These are phyloP conservation scores for Cynodonichthys magdalenae DNA, from an alignment of 2,797 vertebrate species.

Conservation along the genomic window DNA sequence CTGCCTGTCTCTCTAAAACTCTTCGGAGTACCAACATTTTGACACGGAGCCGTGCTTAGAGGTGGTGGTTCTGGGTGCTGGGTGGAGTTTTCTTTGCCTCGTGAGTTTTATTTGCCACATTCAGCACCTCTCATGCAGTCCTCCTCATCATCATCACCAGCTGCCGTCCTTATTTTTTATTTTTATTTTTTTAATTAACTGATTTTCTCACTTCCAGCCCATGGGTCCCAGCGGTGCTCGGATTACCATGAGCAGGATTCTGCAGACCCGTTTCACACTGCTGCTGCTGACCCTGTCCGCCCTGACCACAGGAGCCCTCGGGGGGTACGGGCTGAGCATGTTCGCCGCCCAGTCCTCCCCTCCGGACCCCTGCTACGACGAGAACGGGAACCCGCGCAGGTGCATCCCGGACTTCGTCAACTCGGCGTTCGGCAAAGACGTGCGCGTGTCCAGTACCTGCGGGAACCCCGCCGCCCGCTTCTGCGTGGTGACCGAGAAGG, in stretches of 20 bases:
- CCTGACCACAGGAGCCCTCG: constrained; percentile 81
- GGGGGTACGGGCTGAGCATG: constrained; percentile 88
- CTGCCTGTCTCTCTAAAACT: constrained; percentile 50
- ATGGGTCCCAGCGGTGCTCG: constrained; percentile 56
- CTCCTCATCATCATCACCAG: neutral
- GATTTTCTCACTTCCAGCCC: constrained; percentile 48
- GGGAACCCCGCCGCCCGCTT: constrained; percentile 89
- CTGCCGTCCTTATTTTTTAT: too few relatives aligned
- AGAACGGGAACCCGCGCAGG: constrained; percentile 93
- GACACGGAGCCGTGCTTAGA: constrained; percentile 64
- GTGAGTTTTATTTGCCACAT: constrained; percentile 66
- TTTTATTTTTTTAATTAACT: neutral
- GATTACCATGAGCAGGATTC: constrained; percentile 81
- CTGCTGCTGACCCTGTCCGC: constrained; percentile 84
- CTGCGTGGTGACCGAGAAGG: constrained; percentile 94
- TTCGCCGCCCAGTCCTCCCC: constrained; percentile 94
- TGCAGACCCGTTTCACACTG: constrained; percentile 86
- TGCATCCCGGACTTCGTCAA: constrained; percentile 99
- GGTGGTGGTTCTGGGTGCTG: constrained; percentile 71
- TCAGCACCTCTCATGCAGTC: constrained; percentile 3
- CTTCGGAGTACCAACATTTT: constrained; percentile 59
- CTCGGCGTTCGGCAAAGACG: constrained; percentile 97
- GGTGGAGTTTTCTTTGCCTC: constrained; percentile 73
- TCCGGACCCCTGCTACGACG: constrained; percentile 96
- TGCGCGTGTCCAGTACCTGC: constrained; percentile 95